phyloP scores from a whole-genome alignment of 1,140 invertebrate species.

The Lasaia peninsularis region DNA sequence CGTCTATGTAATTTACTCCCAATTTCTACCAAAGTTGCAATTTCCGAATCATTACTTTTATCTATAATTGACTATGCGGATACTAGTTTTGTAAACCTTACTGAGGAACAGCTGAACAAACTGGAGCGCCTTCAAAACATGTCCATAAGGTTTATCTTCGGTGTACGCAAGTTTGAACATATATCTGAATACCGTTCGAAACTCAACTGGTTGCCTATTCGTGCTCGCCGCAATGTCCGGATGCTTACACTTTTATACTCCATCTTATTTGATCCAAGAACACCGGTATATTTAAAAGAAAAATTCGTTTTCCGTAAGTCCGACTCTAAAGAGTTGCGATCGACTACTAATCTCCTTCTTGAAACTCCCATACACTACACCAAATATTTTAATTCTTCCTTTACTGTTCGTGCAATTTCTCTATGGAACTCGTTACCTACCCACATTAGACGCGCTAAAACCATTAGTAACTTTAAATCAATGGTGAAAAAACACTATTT shows the following conservation, averaged over 20 bases:
- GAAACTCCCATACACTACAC: not conserved
- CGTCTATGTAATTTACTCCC: not conserved
- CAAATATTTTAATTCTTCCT: slow-evolving; percentile 12
- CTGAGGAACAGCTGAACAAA: not conserved
- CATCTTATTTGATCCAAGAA: slow-evolving; percentile 1
- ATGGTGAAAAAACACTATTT: not conserved
- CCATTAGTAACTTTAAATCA: not conserved
- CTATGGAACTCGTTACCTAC: not conserved
- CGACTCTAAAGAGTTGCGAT: slow-evolving; percentile 1
- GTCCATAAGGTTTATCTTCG: slow-evolving; percentile 4
- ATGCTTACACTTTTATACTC: slow-evolving; percentile 1
- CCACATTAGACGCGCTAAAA: not conserved
- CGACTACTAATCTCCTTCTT: not conserved
- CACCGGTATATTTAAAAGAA: not conserved
- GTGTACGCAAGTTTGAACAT: slow-evolving; percentile 7
- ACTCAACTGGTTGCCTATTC: not conserved
- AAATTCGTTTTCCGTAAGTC: not conserved
- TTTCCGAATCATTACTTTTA: not conserved
- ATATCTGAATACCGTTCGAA: not conserved
- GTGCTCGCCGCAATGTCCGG: not conserved
- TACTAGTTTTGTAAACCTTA: not conserved
- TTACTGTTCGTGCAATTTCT: not conserved
- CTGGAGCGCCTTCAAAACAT: slow-evolving; percentile 6
- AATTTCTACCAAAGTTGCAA: not conserved
- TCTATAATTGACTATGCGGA: not conserved